phyloP scores from a whole-genome alignment of 2,888 invertebrate genomes.

The Drosophila paranaensis region DNA sequence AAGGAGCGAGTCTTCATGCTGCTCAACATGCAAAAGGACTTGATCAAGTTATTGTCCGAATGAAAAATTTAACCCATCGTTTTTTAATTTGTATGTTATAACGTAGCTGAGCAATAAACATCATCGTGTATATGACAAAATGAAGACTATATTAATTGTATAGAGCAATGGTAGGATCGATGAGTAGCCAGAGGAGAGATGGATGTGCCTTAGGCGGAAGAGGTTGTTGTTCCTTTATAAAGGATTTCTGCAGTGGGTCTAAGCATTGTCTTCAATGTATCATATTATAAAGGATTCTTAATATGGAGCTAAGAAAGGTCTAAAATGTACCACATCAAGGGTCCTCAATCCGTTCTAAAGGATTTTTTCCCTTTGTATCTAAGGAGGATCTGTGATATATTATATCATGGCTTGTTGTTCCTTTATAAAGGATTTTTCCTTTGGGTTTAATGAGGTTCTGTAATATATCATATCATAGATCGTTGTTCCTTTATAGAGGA shows the following conservation, averaged over 20 bases:
- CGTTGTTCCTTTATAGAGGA: neutral
- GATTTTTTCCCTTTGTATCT: too few relatives aligned
- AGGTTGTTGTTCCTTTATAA: neutral
- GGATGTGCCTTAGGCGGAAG: too few relatives aligned
- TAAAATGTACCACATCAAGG: too few relatives aligned
- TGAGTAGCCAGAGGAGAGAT: neutral
- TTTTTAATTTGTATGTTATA: neutral
- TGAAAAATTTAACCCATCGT: neutral
- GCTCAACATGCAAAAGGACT: conserved; percentile 78
- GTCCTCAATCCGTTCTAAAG: too few relatives aligned
- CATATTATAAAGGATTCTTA: too few relatives aligned
- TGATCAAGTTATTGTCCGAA: conserved; percentile 68
- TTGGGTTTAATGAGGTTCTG: too few relatives aligned
- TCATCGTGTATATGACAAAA: neutral
- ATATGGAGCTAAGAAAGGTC: too few relatives aligned
- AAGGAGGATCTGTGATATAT: neutral
- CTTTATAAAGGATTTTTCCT: too few relatives aligned
- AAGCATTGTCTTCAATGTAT: neutral
- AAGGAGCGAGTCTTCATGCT: conserved; percentile 73
- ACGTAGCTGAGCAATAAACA: conserved; percentile 12
- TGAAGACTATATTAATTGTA: too few relatives aligned
- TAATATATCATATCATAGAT: neutral
- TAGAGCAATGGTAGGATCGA: neutral
- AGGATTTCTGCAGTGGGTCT: neutral
- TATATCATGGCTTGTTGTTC: too few relatives aligned